Evolutionary conservation across 1,140 invertebrate species (phyloP), one percentile per base, ranked within the genome.

Genomic region (Pogonomyrmex barbatus): DNA sequence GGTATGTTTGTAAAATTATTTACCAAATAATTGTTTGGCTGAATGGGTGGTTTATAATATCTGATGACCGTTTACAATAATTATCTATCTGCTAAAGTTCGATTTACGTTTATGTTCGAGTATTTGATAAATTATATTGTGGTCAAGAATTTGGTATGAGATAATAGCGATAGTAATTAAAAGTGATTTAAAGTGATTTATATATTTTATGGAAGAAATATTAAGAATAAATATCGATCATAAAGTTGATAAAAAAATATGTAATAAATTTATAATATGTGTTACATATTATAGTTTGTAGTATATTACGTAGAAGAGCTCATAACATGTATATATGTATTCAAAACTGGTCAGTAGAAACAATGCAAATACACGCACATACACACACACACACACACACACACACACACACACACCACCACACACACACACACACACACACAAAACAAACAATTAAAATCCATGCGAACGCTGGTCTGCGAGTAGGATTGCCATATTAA

Each of bases 61-160:
- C 24, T 36, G 54, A 4, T 14, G 42, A 14, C 33, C 60, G 33
- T 83, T 82, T 82, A 73, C 54, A 30, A 60, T 73, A 73, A 60
- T 73, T 36, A 73, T 45, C 54, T 24, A 6, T 4, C 2, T 73
- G 12, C 42, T 24, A 36, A 75, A 47, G 68, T 30, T 73, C 6
- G 68, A 75, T 50, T 24, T 24, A 47, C 9, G 42, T 62, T 83
- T 50, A 47, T 42, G 42, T 0, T 4, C n/a, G 24, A 14, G n/a
- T 50, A 62, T 12, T 75, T 73, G 4, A 5, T 39, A 50, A 60
- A 73, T 83, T 75, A 83, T 42, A 12, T 47, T 47, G 4, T 58
- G 12, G 12, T 56, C 39, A 63, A 39, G 36, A 33, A 60, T 73
- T 9, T 60, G 60, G 33, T 36, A 45, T 8, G 14, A 45, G 24